Percentiles rank a stretch among this genome's conserved stretches.
phyloP scores from a whole-genome alignment of 2,888 invertebrate species.

The Bibio marci region DNA sequence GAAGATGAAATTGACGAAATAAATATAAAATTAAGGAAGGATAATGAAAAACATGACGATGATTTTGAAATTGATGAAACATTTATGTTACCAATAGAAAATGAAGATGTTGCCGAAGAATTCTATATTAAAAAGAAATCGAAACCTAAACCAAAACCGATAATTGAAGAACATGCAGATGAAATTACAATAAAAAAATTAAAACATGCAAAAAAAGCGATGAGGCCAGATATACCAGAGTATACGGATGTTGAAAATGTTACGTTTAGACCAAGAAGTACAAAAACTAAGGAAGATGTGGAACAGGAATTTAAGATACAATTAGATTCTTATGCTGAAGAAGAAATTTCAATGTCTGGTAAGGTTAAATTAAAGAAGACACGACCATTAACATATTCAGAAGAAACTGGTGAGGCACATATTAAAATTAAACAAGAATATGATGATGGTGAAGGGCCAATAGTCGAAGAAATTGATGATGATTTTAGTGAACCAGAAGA shows the following conservation, averaged over 20 bases:
- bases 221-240: slow-evolving; percentile 48
- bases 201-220: slow-evolving; percentile 45
- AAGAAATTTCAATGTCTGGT: slow-evolving; percentile 72
- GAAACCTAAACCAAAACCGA: slow-evolving; percentile 32
- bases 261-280: slow-evolving; percentile 57
- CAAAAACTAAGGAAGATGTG: slow-evolving; percentile 69
- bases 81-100: slow-evolving; percentile 30
- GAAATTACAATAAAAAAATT: slow-evolving; percentile 59
- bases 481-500: slow-evolving; percentile 33
- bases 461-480: slow-evolving; percentile 45
- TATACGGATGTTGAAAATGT: slow-evolving; percentile 59
- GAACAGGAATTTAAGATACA: slow-evolving; percentile 82
- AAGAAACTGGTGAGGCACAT: slow-evolving; percentile 61
- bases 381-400: slow-evolving; percentile 53
- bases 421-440: slow-evolving; percentile 46
- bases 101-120: slow-evolving; percentile 30
- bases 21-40: slow-evolving; percentile 7
- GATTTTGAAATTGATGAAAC: slow-evolving; percentile 3
- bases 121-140: slow-evolving; percentile 32
- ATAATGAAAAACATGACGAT: slow-evolving; percentile 9
- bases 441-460: slow-evolving; percentile 38
- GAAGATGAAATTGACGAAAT: slow-evolving; percentile 9
- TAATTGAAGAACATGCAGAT: slow-evolving; percentile 40
- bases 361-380: slow-evolving; percentile 64
- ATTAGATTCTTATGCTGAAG: slow-evolving; percentile 70